Percentiles rank a stretch among this genome's conserved stretches.
Conservation (phyloP, 2,113 vertebrate genomes). For the Asarcornis scutulata region DNA sequence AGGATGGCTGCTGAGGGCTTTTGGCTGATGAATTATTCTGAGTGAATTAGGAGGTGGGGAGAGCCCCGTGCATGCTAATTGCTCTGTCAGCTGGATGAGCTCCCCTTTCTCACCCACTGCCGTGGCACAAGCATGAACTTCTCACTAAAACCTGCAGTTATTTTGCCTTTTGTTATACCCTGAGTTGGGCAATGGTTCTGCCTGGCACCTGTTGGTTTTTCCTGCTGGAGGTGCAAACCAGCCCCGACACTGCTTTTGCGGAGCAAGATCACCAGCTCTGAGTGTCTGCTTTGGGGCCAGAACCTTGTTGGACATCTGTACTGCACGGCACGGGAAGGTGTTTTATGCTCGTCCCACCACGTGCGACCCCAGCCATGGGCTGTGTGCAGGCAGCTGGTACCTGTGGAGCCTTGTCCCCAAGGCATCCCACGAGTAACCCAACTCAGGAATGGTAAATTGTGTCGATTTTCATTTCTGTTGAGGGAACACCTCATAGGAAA, state of each 20-base stretch:
- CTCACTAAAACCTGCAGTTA: neutral
- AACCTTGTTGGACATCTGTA: neutral
- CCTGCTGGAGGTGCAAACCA: neutral
- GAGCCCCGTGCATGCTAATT: neutral
- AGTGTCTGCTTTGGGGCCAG: accelerated
- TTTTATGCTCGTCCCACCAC: accelerated
- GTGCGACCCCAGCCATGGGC: accelerated
- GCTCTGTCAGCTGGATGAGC: neutral
- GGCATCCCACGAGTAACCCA: neutral
- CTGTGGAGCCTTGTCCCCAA: neutral
- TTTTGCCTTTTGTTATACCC: neutral
- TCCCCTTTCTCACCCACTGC: neutral
- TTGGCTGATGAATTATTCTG: neutral
- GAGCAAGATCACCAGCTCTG: neutral
- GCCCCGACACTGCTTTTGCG: accelerated
- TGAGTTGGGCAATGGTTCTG: neutral
- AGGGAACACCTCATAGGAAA: neutral
- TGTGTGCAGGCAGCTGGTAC: neutral
- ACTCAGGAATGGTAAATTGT: neutral
- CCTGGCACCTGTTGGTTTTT: neutral
- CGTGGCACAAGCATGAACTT: accelerated
- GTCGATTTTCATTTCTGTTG: neutral
- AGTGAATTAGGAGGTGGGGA: neutral
- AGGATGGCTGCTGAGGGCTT: neutral
- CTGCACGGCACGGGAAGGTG: accelerated